Conservation (phyloP, 2,888 invertebrate species). For the Lycocerus yunnanus region DNA sequence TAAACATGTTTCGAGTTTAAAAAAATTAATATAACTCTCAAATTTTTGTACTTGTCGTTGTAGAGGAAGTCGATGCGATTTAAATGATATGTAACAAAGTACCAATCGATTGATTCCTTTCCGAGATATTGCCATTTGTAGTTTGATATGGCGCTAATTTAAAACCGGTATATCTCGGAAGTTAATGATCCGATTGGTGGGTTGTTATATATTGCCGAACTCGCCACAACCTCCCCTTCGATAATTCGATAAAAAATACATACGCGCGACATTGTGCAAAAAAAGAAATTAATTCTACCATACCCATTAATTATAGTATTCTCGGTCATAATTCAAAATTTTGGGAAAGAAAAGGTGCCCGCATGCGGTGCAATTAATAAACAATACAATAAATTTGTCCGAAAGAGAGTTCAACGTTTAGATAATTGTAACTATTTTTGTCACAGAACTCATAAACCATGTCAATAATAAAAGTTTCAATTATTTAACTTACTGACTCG, state of each 20-base stretch:
- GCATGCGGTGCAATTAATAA: background rate
- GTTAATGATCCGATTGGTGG: background rate
- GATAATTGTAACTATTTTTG: background rate
- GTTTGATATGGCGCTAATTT: background rate
- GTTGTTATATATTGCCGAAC: background rate
- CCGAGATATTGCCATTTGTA: background rate
- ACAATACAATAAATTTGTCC: background rate
- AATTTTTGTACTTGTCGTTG: background rate
- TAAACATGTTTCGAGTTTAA: no score
- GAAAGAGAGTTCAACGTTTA: background rate
- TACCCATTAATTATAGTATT: no score
- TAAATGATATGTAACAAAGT: background rate
- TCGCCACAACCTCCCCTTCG: background rate
- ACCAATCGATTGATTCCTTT: background rate
- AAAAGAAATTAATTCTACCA: no score
- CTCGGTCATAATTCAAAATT: no score
- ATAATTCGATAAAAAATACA: background rate
- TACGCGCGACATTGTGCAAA: no score
- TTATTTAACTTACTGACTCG: background rate
- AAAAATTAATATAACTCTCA: background rate
- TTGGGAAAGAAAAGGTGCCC: background rate
- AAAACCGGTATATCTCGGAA: background rate
- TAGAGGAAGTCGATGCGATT: background rate
- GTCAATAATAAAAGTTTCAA: background rate
- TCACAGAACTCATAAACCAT: background rate